These are phyloP conservation scores for Synanceia verrucosa DNA, from an alignment of 2,797 vertebrate species.

Conservation along the genomic window DNA sequence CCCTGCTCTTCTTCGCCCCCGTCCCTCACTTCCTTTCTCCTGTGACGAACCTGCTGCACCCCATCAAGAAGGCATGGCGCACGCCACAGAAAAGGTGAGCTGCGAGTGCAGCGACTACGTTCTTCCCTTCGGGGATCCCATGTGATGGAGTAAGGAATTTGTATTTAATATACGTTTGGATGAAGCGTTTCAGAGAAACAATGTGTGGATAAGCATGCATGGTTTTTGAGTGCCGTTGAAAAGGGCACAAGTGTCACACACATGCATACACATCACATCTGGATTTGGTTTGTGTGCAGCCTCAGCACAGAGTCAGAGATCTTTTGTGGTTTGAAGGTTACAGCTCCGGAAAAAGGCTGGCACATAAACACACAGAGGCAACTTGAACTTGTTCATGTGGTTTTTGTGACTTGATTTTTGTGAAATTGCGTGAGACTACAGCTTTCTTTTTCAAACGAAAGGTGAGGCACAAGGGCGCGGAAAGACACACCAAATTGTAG, in stretches of 20 bases:
- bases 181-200: slow-evolving; percentile 33
- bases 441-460: slow-evolving; percentile 11
- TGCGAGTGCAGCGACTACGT: background rate
- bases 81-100: slow-evolving; percentile 18
- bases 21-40: background rate
- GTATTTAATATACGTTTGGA: slow-evolving; percentile 13
- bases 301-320: slow-evolving; percentile 20
- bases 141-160: background rate
- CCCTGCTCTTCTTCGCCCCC: background rate
- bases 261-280: slow-evolving; percentile 24
- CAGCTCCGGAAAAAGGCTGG: slow-evolving; percentile 24
- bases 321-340: slow-evolving; percentile 42
- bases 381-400: slow-evolving; percentile 27
- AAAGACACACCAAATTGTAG: background rate
- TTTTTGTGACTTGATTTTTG: slow-evolving; percentile 3
- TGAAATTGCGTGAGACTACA: slow-evolving; percentile 7
- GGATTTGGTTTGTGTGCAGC: slow-evolving; percentile 14
- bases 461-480: slow-evolving; percentile 1
- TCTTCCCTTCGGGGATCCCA: background rate
- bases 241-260: slow-evolving; percentile 55
- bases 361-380: slow-evolving; percentile 24
- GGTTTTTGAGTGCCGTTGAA: slow-evolving; percentile 37
- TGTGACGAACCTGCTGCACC: slow-evolving; percentile 9
- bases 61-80: background rate
- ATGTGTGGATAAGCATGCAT: slow-evolving; percentile 31